A percentile compares a stretch with the other conserved stretches of the same genome.
phyloP scores from a whole-genome alignment of 1,140 invertebrate species.

The Himalopsyche phryganea region DNA sequence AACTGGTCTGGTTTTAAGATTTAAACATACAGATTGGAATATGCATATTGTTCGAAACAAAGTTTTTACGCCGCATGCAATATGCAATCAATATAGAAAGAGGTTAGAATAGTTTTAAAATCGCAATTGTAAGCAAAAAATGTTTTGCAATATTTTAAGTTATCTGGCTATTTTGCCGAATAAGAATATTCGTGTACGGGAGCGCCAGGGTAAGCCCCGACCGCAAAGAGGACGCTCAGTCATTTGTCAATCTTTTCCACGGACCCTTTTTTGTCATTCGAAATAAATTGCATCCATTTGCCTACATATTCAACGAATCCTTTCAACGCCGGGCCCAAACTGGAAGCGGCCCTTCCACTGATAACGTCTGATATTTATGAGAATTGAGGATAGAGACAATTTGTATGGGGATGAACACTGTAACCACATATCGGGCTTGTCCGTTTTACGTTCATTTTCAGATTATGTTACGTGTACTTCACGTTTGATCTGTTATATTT shows the following conservation, averaged over 20 bases:
- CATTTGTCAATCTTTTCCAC: conserved; percentile 34
- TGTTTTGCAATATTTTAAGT: too few species aligned
- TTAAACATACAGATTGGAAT: too few species aligned
- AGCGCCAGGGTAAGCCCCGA: not conserved
- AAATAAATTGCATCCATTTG: conserved; percentile 34
- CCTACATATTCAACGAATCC: conserved; percentile 34
- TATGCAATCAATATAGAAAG: too few species aligned
- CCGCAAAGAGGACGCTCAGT: conserved; percentile 4
- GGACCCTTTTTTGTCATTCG: conserved; percentile 33
- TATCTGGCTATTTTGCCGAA: not conserved
- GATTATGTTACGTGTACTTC: too few species aligned
- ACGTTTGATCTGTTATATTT: too few species aligned
- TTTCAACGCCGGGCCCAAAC: conserved; percentile 31
- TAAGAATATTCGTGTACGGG: not conserved
- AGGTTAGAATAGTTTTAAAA: too few species aligned
- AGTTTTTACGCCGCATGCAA: too few species aligned
- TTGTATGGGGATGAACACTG: conserved; percentile 30
- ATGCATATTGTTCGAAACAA: too few species aligned
- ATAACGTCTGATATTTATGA: conserved; percentile 33
- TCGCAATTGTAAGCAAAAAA: too few species aligned
- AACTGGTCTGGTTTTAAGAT: too few species aligned
- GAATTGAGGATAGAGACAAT: conserved; percentile 30
- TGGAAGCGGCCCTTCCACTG: conserved; percentile 21
- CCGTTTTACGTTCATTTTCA: too few species aligned
- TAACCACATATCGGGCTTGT: not conserved